Percentiles rank a stretch among this genome's conserved stretches.
phyloP scores from a whole-genome alignment of 2,888 invertebrate genomes.

The Slavum lentiscoides region DNA sequence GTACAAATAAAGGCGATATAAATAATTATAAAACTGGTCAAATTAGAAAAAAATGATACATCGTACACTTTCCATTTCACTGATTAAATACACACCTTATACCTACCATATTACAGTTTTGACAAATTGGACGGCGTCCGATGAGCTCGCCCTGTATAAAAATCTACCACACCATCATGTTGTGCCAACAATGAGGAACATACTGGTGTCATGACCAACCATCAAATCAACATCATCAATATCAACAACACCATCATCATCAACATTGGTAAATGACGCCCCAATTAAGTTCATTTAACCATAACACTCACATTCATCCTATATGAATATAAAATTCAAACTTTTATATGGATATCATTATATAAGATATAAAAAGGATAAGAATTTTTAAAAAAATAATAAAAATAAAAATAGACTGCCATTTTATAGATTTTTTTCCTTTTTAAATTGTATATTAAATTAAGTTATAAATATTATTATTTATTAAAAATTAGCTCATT shows the following conservation, averaged over 20 bases:
- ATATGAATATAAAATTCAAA: conserved; percentile 54
- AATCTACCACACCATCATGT: conserved; percentile 53
- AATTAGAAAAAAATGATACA: conserved; percentile 41
- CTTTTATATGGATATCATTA: conserved; percentile 50
- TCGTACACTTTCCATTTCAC: conserved; percentile 48
- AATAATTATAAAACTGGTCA: conserved; percentile 22
- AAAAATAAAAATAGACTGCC: conserved; percentile 26
- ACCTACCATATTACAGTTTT: conserved; percentile 51
- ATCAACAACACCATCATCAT: conserved; percentile 49
- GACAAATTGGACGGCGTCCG: conserved; percentile 49
- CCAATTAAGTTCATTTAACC: conserved; percentile 52
- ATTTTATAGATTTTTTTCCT: conserved; percentile 1
- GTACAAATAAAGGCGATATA: conserved; percentile 32
- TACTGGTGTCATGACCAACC: conserved; percentile 47
- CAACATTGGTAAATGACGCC: conserved; percentile 51
- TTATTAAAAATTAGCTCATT: conserved; percentile 28
- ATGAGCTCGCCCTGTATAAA: conserved; percentile 52
- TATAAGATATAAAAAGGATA: conserved; percentile 40
- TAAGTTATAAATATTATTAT: conserved; percentile 25
- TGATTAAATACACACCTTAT: conserved; percentile 53
- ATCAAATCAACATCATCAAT: conserved; percentile 52
- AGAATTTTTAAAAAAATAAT: conserved; percentile 10
- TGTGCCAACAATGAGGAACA: conserved; percentile 53
- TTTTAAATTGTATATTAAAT: conserved; percentile 23
- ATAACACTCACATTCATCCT: conserved; percentile 53